Base-by-base conservation (phyloP, 2,888 invertebrate genomes). In the Gymnoscelis rufifasciata region DNA sequence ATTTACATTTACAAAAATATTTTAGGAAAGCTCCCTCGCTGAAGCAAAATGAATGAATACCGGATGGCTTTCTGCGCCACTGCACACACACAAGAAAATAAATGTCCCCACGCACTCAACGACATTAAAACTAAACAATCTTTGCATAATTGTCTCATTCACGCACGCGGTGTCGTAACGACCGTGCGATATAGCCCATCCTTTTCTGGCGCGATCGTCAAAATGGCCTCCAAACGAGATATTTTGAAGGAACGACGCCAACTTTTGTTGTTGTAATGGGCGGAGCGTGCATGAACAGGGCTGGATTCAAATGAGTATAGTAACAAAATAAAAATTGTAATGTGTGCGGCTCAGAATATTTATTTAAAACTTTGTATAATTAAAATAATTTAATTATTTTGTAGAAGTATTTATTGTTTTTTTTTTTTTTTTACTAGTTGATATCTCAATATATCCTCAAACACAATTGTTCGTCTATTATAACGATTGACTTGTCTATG, bases 201-300 rank as follows among this genome's bases (percentile, higher is more conserved):
- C 78, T 80, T 62, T 57, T 88, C 74, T 52, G 74, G 60, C 88
- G 56, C 78, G 74, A 73, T 86, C 87, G 81, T 88, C 87, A 88
- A 88, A 88, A 88, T 88, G 88, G 88, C 87, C 81, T 86, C 88
- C 87, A 86, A 87, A 88, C 87, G 86, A 84, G 87, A 84, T 87
- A 80, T 88, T 88, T 87, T 87, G 88, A 88, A 87, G 86, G 83
- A 87, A 84, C 84, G 75, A 79, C 74, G 77, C 83, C 82, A 82
- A 87, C 87, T 88, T 88, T 87, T 88, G 88, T 87, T 78, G 83
- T 75, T 78, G 83, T 87, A 86, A 88, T 88, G 87, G 88, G 87
- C 87, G 88, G 88, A 87, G 88, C 87, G 74, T 83, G 77, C 75
- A 76, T 70, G 71, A 49, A 59, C 87, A 87, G 88, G 65, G 71